Evolutionary conservation across 1,140 invertebrate species (phyloP).

Genomic region (Harlomillsia oculata): DNA sequence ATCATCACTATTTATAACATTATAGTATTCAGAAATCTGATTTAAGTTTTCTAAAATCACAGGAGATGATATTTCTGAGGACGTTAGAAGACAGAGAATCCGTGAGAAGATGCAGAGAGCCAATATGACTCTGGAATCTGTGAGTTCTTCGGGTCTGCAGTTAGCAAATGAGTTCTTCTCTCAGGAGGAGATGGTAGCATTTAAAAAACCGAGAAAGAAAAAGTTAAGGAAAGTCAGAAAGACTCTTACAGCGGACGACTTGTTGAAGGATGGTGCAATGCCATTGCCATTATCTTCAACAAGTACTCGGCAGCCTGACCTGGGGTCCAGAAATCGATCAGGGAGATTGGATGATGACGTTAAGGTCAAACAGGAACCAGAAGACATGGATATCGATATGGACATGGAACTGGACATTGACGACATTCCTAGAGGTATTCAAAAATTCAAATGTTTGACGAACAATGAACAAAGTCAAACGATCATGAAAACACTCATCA

Average conservation of each 20-base stretch:
- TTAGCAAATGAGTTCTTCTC: slow-evolving; percentile 83
- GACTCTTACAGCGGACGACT: slow-evolving; percentile 49
- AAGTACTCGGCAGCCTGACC: slow-evolving; percentile 32
- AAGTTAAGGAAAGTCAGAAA: slow-evolving; percentile 44
- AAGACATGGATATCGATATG: slow-evolving; percentile 43
- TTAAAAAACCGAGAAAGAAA: slow-evolving; percentile 92
- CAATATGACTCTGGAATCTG: slow-evolving; percentile 59
- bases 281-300: slow-evolving; percentile 18
- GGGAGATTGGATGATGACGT: slow-evolving; percentile 37
- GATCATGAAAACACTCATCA: background rate
- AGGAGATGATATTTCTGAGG: slow-evolving; percentile 31
- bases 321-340: slow-evolving; percentile 36
- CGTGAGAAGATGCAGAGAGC: slow-evolving; percentile 44
- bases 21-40: slow-evolving; percentile 37
- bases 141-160: slow-evolving; percentile 56
- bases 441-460: background rate
- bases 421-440: slow-evolving; percentile 31
- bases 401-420: slow-evolving; percentile 39
- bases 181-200: slow-evolving; percentile 67
- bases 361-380: slow-evolving; percentile 38
- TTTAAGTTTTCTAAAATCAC: slow-evolving; percentile 38
- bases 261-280: slow-evolving; percentile 43
- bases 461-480: background rate
- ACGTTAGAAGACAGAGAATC: slow-evolving; percentile 38
- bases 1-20: background rate